Conservation (phyloP, 2,113 vertebrate genomes). For the Steatornis caripensis region DNA sequence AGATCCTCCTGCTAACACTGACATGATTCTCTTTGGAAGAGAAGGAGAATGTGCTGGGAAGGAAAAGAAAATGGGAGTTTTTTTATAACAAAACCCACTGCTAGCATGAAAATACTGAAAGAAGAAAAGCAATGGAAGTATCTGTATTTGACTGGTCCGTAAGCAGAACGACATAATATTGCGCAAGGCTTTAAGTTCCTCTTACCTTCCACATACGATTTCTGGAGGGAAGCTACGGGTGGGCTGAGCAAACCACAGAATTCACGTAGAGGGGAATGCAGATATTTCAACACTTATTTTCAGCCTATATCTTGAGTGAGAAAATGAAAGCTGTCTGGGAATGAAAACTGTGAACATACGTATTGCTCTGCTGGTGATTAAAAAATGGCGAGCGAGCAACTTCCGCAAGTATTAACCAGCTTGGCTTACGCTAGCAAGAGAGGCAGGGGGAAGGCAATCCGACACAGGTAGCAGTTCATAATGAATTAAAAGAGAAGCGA, state of each 20-base stretch:
- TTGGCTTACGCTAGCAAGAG: not conserved
- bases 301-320: not conserved
- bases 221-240: not conserved
- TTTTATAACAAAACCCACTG: not conserved
- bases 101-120: not conserved
- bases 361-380: not conserved
- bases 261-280: not conserved
- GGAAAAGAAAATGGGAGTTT: too few relatives aligned
- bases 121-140: too few relatives aligned
- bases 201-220: not conserved
- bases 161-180: not conserved
- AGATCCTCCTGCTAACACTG: not conserved
- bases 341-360: not conserved
- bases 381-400: not conserved
- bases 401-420: not conserved
- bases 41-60: too few relatives aligned
- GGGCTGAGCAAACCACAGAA: too few relatives aligned
- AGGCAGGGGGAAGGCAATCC: not conserved
- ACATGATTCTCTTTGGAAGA: rapidly evolving
- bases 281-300: not conserved
- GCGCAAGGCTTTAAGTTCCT: not conserved
- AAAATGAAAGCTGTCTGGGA: not conserved
- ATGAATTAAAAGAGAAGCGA: too few relatives aligned
- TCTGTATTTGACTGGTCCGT: not conserved
- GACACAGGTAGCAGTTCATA: not conserved